Percentiles rank a stretch among this genome's conserved stretches.
Conservation (phyloP, 2,113 vertebrate genomes). For the Cichladusa arquata region DNA sequence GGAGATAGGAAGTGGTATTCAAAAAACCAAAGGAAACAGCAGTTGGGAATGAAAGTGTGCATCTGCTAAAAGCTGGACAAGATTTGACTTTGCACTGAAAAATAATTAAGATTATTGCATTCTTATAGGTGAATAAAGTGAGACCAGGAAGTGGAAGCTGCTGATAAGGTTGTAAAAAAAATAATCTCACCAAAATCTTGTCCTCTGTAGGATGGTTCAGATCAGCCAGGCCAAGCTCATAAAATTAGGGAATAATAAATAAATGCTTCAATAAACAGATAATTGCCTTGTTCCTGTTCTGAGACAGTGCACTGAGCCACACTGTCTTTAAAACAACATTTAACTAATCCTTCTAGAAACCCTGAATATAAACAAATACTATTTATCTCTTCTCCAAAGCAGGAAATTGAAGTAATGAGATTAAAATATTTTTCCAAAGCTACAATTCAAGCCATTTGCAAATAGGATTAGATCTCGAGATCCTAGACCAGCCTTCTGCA, state of each 20-base stretch:
- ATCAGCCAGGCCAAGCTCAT: background rate
- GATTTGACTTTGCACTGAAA: background rate
- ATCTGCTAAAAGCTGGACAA: background rate
- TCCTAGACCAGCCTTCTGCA: background rate
- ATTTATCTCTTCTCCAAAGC: constrained; percentile 9
- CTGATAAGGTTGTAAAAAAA: background rate
- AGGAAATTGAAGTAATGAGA: constrained; percentile 44
- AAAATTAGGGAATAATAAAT: background rate
- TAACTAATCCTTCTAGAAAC: background rate
- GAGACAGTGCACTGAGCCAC: background rate
- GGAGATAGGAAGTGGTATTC: background rate
- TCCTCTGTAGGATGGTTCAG: background rate
- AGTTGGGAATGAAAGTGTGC: background rate
- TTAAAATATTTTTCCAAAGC: constrained; percentile 26
- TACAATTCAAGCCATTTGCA: constrained; percentile 6
- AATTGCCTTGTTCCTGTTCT: background rate
- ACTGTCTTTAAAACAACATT: background rate
- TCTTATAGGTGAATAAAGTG: background rate
- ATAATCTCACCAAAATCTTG: background rate
- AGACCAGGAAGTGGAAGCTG: background rate
- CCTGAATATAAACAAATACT: background rate
- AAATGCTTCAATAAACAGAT: background rate
- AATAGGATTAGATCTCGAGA: constrained; percentile 25
- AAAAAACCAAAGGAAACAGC: background rate
- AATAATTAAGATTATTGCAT: background rate